Evolutionary conservation across 2,113 vertebrate genomes (phyloP).

Genomic region (Micronisus gabar): DNA sequence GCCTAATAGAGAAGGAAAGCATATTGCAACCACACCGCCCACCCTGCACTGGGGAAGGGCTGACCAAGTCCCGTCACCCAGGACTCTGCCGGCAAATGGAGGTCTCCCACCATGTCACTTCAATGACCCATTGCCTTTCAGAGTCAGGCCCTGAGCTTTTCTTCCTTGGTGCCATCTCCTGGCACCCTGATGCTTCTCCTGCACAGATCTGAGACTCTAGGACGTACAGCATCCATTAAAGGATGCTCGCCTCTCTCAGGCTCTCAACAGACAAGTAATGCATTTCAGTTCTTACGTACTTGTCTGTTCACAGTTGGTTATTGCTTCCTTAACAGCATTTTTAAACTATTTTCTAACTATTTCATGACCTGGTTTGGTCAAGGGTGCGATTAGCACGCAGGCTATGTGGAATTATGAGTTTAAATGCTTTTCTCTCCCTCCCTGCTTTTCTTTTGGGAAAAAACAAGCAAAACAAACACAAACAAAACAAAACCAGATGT

Average conservation of each 20-base stretch:
- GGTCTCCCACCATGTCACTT: neutral
- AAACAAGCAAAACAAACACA: slow-evolving; percentile 3
- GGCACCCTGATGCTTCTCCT: accelerated
- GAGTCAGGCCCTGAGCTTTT: neutral
- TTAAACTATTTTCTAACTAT: neutral
- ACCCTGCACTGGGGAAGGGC: accelerated
- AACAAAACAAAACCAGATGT: slow-evolving; percentile 39
- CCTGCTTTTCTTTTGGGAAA: neutral
- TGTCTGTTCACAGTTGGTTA: accelerated
- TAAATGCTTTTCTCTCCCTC: neutral
- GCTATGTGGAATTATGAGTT: neutral
- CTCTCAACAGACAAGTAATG: accelerated
- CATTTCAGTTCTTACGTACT: accelerated
- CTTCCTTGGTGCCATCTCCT: neutral
- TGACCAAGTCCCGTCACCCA: accelerated
- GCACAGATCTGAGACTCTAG: accelerated
- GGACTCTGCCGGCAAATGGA: accelerated
- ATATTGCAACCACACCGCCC: neutral
- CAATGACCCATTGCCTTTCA: accelerated
- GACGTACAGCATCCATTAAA: accelerated
- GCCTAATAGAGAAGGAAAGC: neutral
- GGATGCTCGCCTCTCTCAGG: neutral
- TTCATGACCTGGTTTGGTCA: neutral
- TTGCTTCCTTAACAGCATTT: neutral
- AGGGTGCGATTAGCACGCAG: neutral